Evolutionary conservation across 2,797 vertebrate species (phyloP).

Genomic region (Cheirogaleus major): DNA sequence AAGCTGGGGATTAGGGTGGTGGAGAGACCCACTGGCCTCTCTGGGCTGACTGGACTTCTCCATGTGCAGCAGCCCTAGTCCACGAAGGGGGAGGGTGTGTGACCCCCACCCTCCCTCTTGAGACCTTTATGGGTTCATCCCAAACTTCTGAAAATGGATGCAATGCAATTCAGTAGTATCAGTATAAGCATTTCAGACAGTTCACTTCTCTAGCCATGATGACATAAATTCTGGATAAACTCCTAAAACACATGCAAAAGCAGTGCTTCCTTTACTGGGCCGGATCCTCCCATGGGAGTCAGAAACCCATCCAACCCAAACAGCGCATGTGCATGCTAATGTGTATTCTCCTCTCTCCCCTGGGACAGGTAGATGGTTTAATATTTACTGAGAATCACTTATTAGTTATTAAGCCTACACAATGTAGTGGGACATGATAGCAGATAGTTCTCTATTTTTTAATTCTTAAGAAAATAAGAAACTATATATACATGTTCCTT

Average conservation of each 20-base stretch:
- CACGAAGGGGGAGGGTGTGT: fast-evolving
- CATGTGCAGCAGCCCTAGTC: background rate
- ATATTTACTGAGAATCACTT: background rate
- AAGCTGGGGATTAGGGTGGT: background rate
- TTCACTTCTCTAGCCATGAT: background rate
- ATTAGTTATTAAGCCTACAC: background rate
- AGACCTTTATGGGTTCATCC: background rate
- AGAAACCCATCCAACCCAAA: background rate
- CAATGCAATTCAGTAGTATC: background rate
- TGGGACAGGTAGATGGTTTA: background rate
- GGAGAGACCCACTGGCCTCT: background rate
- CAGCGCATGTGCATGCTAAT: fast-evolving
- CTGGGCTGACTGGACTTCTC: too few species aligned
- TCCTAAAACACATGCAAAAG: background rate
- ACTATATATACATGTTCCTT: background rate
- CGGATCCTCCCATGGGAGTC: background rate
- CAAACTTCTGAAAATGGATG: background rate
- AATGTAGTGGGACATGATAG: background rate
- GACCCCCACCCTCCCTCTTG: background rate
- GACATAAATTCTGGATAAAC: background rate
- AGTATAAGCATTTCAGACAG: background rate
- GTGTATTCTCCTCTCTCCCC: background rate
- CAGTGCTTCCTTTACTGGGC: background rate
- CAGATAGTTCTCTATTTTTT: background rate
- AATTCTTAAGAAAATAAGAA: background rate